Base-by-base conservation (phyloP, 2,888 invertebrate genomes). In the Omphaloscelis lunosa region DNA sequence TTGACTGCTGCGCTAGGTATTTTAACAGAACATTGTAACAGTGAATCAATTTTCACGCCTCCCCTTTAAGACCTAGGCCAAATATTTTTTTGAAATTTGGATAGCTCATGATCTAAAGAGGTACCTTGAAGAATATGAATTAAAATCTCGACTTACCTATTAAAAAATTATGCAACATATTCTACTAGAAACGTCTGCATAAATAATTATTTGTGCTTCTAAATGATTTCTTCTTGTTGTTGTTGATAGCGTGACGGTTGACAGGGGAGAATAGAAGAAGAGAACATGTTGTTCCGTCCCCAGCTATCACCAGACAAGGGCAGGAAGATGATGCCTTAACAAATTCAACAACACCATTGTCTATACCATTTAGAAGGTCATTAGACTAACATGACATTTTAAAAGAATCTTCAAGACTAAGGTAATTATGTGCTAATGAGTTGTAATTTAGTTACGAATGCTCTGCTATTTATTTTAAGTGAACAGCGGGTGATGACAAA, bases 361-460 rank as follows among this genome's bases (percentile, higher is more conserved):
- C 5, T 45, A 1, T 27, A 17, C 39, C 7, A 8, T 29, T 27
- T 23, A 39, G 27, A n/a, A 68, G 2, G 39, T 65, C 84, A 56
- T 79, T 71, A 61, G 1, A 51, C 17, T 39, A 17, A 41, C 34
- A 34, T 56, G 12, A 66, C 20, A 12, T 41, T 66, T 51, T 15
- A 51, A 79, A 79, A 45, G 5, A 53, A 79, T 53, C 15, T 63
- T 58, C 7, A 45, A 41, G 29, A 68, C 12, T 62, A 23, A 63
- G 6, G 29, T 27, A 48, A 82, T 76, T 65, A 56, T 34, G 5
- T 45, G 23, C 2, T 45, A 77, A 83, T 65, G 56, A 56, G n/a
- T 39, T 27, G 29, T 62, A 74, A 75, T 17, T 58, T 34, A n/a
- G 29, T 83, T 34, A 83, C 34, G 51, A 78, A 83, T 82, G 48